Evolutionary conservation across 2,113 vertebrate species (phyloP).

Genomic region (Aptenodytes patagonicus): DNA sequence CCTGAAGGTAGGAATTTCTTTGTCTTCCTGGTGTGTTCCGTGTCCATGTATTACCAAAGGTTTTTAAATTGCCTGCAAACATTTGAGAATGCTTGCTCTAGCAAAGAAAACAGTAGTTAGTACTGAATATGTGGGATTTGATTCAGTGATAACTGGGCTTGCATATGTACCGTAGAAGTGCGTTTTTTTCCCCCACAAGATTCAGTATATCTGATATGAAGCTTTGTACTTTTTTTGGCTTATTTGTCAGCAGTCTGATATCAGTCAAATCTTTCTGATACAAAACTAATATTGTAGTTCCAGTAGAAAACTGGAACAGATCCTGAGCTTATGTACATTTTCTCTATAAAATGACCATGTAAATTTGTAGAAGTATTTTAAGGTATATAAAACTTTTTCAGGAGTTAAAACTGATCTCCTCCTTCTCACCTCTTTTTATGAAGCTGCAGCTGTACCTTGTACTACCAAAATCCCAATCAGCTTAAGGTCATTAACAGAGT

Average conservation of each 20-base stretch:
- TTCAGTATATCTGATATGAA: background rate
- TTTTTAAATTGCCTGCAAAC: background rate
- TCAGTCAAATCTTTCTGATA: background rate
- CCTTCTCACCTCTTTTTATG: background rate
- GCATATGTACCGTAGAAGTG: background rate
- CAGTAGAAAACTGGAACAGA: background rate
- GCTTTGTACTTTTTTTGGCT: background rate
- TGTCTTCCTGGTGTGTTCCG: background rate
- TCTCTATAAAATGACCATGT: background rate
- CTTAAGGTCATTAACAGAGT: background rate
- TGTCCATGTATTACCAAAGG: background rate
- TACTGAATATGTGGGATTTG: background rate
- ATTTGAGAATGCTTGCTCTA: background rate
- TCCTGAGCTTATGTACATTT: background rate
- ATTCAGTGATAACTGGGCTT: background rate
- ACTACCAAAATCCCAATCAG: background rate
- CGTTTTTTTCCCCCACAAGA: fast-evolving
- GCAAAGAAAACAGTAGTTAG: background rate
- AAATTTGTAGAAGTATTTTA: background rate
- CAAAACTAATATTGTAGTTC: background rate
- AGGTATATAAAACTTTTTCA: background rate
- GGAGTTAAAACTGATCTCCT: background rate
- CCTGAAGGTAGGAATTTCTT: background rate
- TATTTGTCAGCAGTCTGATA: background rate
- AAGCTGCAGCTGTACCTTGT: background rate